A percentile compares a stretch with the other conserved stretches of the same genome.
phyloP scores from a whole-genome alignment of 53 echinoderm and acorn worm genomes.

The Stichopus horrens region DNA sequence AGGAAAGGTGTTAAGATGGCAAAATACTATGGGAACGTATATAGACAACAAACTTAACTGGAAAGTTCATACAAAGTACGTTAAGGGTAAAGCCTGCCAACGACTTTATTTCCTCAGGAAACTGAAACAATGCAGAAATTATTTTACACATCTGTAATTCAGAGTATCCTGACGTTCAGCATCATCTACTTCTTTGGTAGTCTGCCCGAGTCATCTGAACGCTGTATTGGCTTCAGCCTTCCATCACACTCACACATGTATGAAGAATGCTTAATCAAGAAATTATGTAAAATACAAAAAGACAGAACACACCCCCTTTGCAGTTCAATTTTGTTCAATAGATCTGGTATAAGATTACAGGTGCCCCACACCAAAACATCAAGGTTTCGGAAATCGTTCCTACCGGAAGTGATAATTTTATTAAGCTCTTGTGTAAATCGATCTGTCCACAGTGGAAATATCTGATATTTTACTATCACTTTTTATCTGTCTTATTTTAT shows the following conservation, averaged over 20 bases:
- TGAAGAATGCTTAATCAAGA: slow-evolving; percentile 11
- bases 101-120: slow-evolving; percentile 1
- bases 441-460: not conserved
- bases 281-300: not conserved
- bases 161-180: not conserved
- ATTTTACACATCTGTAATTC: not conserved
- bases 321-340: not conserved
- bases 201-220: slow-evolving; percentile 8
- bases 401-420: not conserved
- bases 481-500: too few species aligned
- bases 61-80: slow-evolving; percentile 1
- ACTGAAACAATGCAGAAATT: slow-evolving; percentile 10
- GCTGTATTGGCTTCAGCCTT: slow-evolving; percentile 9
- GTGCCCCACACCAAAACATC: not conserved
- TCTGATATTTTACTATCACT: too few species aligned
- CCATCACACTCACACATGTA: slow-evolving; percentile 3
- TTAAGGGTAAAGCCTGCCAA: slow-evolving; percentile 11
- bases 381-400: slow-evolving; percentile 16
- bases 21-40: slow-evolving; percentile 3
- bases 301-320: not conserved
- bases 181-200: not conserved
- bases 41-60: slow-evolving; percentile 3
- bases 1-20: not conserved
- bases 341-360: not conserved
- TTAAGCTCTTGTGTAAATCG: not conserved